A percentile compares a stretch with the other conserved stretches of the same genome.
Conservation (phyloP, 2,888 invertebrate genomes). For the Salpingus planirostris region DNA sequence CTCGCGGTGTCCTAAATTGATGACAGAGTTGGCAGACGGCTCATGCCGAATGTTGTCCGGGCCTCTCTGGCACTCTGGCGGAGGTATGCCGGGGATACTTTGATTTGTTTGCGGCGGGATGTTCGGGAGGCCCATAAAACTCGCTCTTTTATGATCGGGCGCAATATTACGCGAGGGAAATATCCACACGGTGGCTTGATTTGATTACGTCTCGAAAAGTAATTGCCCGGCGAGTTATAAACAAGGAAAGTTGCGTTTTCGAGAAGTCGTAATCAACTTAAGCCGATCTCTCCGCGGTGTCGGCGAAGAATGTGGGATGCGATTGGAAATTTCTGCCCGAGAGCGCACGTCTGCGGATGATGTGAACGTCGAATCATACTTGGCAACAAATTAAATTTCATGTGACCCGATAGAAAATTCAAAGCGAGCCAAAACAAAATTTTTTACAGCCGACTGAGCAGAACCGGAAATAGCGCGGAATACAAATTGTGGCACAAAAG, state of each 20-base stretch:
- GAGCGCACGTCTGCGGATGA: constrained; percentile 4
- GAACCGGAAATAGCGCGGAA: constrained; percentile 17
- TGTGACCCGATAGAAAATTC: constrained; percentile 14
- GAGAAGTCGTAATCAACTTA: background rate
- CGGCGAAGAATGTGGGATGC: background rate
- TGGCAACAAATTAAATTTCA: constrained; percentile 13
- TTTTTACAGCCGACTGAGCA: constrained; percentile 17
- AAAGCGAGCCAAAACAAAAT: constrained; percentile 15
- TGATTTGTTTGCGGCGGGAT: too few relatives aligned
- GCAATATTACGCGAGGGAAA: background rate
- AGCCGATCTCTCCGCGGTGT: background rate
- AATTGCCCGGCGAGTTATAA: background rate
- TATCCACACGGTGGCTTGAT: background rate
- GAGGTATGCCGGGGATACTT: too few relatives aligned
- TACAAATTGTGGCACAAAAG: constrained; percentile 17
- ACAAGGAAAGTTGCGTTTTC: background rate
- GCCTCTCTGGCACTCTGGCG: too few relatives aligned
- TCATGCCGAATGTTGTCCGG: too few relatives aligned
- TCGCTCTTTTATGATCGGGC: too few relatives aligned
- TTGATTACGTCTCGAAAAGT: background rate
- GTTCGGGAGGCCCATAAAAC: too few relatives aligned
- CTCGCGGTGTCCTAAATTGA: too few relatives aligned
- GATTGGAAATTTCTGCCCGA: constrained; percentile 7
- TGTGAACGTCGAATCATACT: constrained; percentile 11
- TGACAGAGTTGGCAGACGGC: too few relatives aligned